phyloP scores from a whole-genome alignment of 2,113 vertebrate genomes.

The Oryzias javanicus region DNA sequence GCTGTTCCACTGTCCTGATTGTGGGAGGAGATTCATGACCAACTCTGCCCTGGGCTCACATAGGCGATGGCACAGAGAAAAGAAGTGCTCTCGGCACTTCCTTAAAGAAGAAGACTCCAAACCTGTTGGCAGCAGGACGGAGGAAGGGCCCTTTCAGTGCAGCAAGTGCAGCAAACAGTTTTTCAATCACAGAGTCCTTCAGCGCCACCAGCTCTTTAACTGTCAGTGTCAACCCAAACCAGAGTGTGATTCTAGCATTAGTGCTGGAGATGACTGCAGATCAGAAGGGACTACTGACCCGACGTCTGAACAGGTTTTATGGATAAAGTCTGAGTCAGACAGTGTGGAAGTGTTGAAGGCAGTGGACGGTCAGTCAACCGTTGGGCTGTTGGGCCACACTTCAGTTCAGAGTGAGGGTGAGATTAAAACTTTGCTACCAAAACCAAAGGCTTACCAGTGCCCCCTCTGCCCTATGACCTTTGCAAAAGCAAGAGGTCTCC shows the following conservation, averaged over 20 bases:
- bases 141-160: slow-evolving; percentile 64
- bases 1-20: slow-evolving; percentile 70
- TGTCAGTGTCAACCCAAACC: slow-evolving; percentile 43
- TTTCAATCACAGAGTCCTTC: slow-evolving; percentile 72
- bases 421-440: slow-evolving; percentile 3
- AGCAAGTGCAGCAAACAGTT: slow-evolving; percentile 69
- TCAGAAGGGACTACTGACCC: not conserved
- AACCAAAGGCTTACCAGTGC: slow-evolving; percentile 58
- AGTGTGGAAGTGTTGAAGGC: slow-evolving; percentile 2
- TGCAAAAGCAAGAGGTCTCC: slow-evolving; percentile 66
- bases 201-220: slow-evolving; percentile 68
- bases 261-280: not conserved
- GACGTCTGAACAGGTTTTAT: slow-evolving; percentile 11
- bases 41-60: slow-evolving; percentile 77
- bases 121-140: slow-evolving; percentile 23
- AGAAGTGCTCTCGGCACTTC: slow-evolving; percentile 45
- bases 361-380: slow-evolving; percentile 3
- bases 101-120: slow-evolving; percentile 51
- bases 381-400: not conserved
- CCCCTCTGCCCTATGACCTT: slow-evolving; percentile 69
- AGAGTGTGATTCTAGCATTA: slow-evolving; percentile 2
- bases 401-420: slow-evolving; percentile 5
- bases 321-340: slow-evolving; percentile 38
- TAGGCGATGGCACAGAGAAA: slow-evolving; percentile 74
- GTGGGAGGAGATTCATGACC: slow-evolving; percentile 71